Conservation (phyloP, 2,797 vertebrate species). For the Pangasius larnaudii region DNA sequence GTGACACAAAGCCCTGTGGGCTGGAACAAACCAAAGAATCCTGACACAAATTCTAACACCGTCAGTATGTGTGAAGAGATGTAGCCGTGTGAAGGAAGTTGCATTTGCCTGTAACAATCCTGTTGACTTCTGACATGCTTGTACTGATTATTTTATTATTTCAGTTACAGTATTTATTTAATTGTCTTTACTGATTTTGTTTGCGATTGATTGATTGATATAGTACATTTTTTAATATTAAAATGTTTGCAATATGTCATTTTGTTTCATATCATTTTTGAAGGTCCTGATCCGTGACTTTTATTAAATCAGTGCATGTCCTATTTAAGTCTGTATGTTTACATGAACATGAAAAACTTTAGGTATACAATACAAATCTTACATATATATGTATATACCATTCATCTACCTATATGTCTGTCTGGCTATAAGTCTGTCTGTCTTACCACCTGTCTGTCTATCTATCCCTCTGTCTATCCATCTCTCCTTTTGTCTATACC, state of each 20-base stretch:
- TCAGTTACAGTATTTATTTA: background rate
- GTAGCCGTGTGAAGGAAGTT: background rate
- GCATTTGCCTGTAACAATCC: background rate
- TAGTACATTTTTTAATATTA: background rate
- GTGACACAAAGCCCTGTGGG: background rate
- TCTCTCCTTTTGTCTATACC: background rate
- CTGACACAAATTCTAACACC: background rate
- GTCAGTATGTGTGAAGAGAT: background rate
- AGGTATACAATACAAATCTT: background rate
- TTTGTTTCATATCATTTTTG: background rate
- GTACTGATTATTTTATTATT: too few relatives aligned
- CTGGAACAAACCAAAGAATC: background rate
- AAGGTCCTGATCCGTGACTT: background rate
- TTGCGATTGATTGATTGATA: background rate
- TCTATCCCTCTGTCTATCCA: background rate
- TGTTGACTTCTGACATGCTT: background rate
- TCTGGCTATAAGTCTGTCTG: background rate
- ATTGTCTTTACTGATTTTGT: background rate
- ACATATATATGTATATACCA: background rate
- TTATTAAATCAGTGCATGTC: background rate
- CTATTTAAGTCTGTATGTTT: background rate
- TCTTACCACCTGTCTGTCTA: background rate
- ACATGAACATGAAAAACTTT: background rate
- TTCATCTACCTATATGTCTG: background rate
- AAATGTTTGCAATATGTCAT: background rate